Evolutionary conservation across 2,797 vertebrate genomes (phyloP).

Genomic region (Clarias fuscus): DNA sequence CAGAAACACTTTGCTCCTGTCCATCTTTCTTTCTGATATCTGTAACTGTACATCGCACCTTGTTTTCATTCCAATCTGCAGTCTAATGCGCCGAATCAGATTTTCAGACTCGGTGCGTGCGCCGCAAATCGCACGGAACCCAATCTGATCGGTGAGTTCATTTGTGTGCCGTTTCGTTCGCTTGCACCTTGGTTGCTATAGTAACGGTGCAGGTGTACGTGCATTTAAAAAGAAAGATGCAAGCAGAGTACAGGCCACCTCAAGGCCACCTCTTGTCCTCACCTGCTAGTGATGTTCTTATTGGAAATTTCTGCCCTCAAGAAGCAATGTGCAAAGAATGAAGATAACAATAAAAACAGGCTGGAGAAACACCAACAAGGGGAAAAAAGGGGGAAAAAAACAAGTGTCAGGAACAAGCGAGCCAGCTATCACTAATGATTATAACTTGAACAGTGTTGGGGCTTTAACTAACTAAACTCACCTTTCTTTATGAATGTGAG

Average conservation of each 20-base stretch:
- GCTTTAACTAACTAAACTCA: background rate
- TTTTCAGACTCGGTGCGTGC: background rate
- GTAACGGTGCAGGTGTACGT: constrained; percentile 6
- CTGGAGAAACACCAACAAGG: background rate
- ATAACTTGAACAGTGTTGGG: background rate
- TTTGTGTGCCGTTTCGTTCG: background rate
- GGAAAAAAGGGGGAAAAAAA: background rate
- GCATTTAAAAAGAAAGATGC: background rate
- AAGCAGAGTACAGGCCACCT: constrained; percentile 8
- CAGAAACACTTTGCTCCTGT: background rate
- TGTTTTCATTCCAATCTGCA: constrained; percentile 1
- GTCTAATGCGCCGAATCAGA: background rate
- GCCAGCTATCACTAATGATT: background rate
- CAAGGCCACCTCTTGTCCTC: constrained; percentile 5
- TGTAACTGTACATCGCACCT: background rate
- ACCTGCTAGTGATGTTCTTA: constrained; percentile 6
- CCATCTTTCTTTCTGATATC: background rate
- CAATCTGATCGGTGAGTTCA: background rate
- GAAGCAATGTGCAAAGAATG: background rate
- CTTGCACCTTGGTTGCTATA: constrained; percentile 9
- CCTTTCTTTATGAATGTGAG: background rate
- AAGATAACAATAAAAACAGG: background rate
- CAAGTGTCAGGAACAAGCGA: background rate
- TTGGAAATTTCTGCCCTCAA: background rate
- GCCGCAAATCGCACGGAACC: background rate